Evolutionary conservation across 1,140 invertebrate species (phyloP).

Genomic region (Danaus melanippus): DNA sequence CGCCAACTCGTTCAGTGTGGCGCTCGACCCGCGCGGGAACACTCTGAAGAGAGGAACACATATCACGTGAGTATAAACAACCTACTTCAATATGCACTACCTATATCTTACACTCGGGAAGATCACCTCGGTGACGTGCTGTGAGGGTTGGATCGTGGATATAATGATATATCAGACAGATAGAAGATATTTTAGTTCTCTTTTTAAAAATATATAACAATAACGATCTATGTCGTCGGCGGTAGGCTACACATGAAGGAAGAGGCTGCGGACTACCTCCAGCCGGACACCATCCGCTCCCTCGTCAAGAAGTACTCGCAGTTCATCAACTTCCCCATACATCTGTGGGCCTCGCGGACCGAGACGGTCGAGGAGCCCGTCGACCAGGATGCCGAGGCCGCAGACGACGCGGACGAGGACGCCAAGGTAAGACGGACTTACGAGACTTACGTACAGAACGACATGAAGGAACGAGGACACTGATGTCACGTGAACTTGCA

Average conservation of each 20-base stretch:
- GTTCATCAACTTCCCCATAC: conserved; percentile 99
- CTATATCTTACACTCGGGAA: no score
- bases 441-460: no score
- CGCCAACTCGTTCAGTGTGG: conserved; percentile 88
- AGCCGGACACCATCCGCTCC: conserved; percentile 90
- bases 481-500: conserved; percentile 54
- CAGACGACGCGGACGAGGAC: conserved; percentile 70
- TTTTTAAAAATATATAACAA: not conserved
- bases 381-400: conserved; percentile 73
- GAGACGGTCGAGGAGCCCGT: conserved; percentile 88
- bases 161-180: no score
- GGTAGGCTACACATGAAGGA: conserved; percentile 93
- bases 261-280: conserved; percentile 96
- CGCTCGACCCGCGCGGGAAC: conserved; percentile 94
- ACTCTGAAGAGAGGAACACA: conserved; percentile 92
- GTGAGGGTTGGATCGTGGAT: no score
- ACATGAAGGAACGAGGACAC: conserved; percentile 75
- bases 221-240: not conserved
- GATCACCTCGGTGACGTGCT: not conserved
- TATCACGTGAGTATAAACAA: conserved; percentile 65
- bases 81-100: no score
- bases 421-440: conserved; percentile 67
- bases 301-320: conserved; percentile 98
- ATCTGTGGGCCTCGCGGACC: conserved; percentile 95
- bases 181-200: no score